phyloP scores from a whole-genome alignment of 2,113 vertebrate genomes.

The Limnothrissa miodon region DNA sequence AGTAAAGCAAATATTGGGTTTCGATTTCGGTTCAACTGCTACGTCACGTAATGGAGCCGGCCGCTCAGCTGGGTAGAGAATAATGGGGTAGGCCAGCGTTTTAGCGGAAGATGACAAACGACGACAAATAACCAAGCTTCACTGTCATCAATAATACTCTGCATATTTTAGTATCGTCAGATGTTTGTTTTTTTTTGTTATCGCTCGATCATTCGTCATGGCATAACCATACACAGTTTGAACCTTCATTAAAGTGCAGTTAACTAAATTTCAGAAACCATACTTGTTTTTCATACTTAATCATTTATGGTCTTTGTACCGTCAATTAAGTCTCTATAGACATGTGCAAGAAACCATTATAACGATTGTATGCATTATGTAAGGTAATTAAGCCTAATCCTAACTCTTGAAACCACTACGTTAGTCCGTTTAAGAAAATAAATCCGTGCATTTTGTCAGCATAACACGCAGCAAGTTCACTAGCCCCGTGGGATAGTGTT shows the following conservation, averaged over 20 bases:
- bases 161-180: too few species aligned
- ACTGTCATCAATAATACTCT: too few species aligned
- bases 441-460: background rate
- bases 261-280: too few species aligned
- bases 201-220: too few species aligned
- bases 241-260: too few species aligned
- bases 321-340: background rate
- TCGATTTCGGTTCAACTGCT: background rate
- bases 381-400: background rate
- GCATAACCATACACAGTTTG: too few species aligned
- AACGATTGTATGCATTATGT: background rate
- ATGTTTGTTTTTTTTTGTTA: too few species aligned
- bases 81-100: background rate
- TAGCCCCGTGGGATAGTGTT: background rate
- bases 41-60: background rate
- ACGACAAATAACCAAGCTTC: background rate
- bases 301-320: too few species aligned
- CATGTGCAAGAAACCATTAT: background rate
- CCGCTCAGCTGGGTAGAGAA: background rate
- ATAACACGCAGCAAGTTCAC: background rate
- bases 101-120: background rate
- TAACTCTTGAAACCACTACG: background rate
- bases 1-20: background rate
- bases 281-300: too few species aligned
- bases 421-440: background rate